A percentile compares a stretch with the other conserved stretches of the same genome.
Evolutionary conservation across 2,888 invertebrate species (phyloP).

Genomic region (Drosophila rellima): DNA sequence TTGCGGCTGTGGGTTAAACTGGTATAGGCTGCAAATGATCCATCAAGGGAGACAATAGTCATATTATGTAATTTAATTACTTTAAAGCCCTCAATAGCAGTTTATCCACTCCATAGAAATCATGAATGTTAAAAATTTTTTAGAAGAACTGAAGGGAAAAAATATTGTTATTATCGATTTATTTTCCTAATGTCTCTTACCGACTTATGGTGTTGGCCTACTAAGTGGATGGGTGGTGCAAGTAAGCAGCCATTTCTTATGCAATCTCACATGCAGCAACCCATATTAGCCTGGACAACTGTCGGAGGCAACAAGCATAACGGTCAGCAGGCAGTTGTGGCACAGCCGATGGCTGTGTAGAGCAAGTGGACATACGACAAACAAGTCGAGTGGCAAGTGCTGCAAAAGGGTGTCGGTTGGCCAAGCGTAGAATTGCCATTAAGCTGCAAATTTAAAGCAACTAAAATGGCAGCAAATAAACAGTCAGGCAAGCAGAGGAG

Average conservation of each 20-base stretch:
- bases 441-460: constrained; percentile 80
- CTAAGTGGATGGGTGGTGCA: constrained; percentile 18
- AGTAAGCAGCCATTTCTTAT: constrained; percentile 28
- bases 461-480: constrained; percentile 75
- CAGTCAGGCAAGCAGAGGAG: constrained; percentile 35
- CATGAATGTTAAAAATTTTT: not conserved
- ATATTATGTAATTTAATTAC: not conserved
- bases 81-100: not conserved
- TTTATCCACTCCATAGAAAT: not conserved
- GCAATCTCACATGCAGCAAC: constrained; percentile 27
- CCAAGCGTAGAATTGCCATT: constrained; percentile 73
- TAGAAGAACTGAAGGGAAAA: not conserved
- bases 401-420: constrained; percentile 31
- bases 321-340: constrained; percentile 33
- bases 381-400: constrained; percentile 67
- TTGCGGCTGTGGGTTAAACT: not conserved
- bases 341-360: constrained; percentile 13
- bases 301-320: constrained; percentile 65
- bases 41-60: constrained; percentile 9
- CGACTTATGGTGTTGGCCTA: constrained; percentile 11
- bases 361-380: constrained; percentile 47
- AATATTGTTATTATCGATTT: constrained; percentile 9
- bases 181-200: constrained; percentile 3
- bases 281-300: constrained; percentile 56
- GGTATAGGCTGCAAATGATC: constrained; percentile 17